These are phyloP conservation scores for Opisthocomus hoazin DNA, from an alignment of 2,113 vertebrate genomes.

Conservation along the genomic window DNA sequence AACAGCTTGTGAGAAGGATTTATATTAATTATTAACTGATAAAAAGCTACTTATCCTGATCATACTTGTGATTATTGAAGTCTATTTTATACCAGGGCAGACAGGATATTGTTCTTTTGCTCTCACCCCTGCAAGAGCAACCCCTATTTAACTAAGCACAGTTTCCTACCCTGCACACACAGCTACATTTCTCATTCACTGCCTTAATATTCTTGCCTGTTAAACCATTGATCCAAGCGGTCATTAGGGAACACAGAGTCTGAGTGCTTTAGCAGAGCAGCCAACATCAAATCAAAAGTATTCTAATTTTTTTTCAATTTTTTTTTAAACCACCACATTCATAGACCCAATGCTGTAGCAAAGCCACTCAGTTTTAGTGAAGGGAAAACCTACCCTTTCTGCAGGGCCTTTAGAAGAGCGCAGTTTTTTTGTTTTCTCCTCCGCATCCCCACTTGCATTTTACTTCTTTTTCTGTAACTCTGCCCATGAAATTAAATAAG, in stretches of 20 bases:
- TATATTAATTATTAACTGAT: neutral
- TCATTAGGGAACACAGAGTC: neutral
- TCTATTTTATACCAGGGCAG: neutral
- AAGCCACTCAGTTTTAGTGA: neutral
- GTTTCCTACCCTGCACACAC: neutral
- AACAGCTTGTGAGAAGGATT: neutral
- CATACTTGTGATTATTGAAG: neutral
- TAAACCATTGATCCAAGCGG: neutral
- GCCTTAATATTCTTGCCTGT: neutral
- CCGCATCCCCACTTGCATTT: neutral
- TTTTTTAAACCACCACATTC: neutral
- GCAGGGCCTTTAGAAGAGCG: neutral
- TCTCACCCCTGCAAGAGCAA: neutral
- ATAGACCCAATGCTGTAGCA: neutral
- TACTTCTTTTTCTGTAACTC: neutral
- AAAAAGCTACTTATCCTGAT: neutral
- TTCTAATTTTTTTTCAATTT: neutral
- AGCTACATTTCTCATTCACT: neutral
- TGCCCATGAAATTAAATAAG: neutral
- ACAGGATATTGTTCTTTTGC: neutral
- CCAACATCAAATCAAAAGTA: neutral
- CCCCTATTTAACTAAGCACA: neutral
- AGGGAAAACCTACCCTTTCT: neutral
- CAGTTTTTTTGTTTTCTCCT: neutral
- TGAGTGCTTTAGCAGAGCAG: neutral